A percentile compares a stretch with the other conserved stretches of the same genome.
phyloP scores from a whole-genome alignment of 2,888 invertebrate species.

The Camptogramma bilineatum region DNA sequence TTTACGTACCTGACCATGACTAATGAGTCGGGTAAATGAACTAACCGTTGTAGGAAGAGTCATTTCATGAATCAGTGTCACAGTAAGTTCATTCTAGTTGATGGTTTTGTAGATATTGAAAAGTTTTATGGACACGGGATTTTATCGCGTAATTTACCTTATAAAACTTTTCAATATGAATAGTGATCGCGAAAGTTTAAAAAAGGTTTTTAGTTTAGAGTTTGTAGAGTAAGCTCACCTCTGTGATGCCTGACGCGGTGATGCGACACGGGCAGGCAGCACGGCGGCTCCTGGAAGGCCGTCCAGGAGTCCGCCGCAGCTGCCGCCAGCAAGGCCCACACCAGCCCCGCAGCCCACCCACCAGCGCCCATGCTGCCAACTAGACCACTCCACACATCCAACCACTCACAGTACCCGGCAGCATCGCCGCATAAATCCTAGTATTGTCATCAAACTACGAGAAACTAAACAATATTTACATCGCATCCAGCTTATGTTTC shows the following conservation, averaged over 20 bases:
- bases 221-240: slow-evolving; percentile 75
- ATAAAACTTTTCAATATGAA: too few species aligned
- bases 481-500: slow-evolving; percentile 70
- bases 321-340: slow-evolving; percentile 72
- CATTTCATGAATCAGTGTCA: slow-evolving; percentile 22
- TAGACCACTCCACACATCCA: slow-evolving; percentile 59
- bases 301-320: slow-evolving; percentile 88
- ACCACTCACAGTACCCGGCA: slow-evolving; percentile 54
- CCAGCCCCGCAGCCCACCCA: slow-evolving; percentile 67
- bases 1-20: slow-evolving; percentile 50
- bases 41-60: slow-evolving; percentile 43
- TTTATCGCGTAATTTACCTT: too few species aligned
- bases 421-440: slow-evolving; percentile 56
- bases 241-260: slow-evolving; percentile 87
- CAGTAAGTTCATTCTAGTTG: not conserved
- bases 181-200: not conserved
- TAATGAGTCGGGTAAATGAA: slow-evolving; percentile 55
- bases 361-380: slow-evolving; percentile 58
- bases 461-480: slow-evolving; percentile 78
- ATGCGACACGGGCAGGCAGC: slow-evolving; percentile 86
- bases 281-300: slow-evolving; percentile 88
- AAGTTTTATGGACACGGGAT: too few species aligned
- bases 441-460: slow-evolving; percentile 70
- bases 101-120: not conserved
- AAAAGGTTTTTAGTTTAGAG: not conserved